Evolutionary conservation across 2,888 invertebrate species (phyloP).

Genomic region (Andrena dorsata): DNA sequence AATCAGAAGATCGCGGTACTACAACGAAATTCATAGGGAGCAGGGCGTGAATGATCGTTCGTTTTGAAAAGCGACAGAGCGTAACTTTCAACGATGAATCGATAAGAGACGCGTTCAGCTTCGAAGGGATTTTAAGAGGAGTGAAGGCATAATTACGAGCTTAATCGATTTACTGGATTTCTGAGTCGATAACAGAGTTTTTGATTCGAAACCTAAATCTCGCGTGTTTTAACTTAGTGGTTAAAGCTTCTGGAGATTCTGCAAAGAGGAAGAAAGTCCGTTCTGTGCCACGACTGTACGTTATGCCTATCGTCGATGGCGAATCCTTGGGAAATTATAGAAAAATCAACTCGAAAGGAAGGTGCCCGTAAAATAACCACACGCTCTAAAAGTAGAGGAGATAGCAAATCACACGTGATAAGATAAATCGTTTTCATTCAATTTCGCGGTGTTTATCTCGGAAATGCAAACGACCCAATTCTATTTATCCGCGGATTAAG

Average conservation of each 20-base stretch:
- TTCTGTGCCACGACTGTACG: neutral
- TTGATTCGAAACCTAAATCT: neutral
- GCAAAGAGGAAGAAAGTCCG: neutral
- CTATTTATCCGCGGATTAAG: conserved; percentile 29
- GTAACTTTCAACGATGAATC: conserved; percentile 1
- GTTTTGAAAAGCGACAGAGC: neutral
- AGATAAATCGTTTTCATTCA: conserved; percentile 1
- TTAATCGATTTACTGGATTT: too few relatives aligned
- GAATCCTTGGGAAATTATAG: too few relatives aligned
- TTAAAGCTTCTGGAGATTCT: too few relatives aligned
- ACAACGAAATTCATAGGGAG: neutral
- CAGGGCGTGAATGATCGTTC: neutral
- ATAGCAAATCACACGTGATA: neutral
- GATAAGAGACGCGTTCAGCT: neutral
- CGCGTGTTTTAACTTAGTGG: neutral
- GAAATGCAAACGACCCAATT: conserved; percentile 24
- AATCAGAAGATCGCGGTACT: neutral
- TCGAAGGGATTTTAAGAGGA: neutral
- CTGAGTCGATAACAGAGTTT: too few relatives aligned
- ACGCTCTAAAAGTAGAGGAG: neutral
- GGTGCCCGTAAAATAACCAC: too few relatives aligned
- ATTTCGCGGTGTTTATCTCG: conserved; percentile 5
- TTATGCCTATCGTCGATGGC: too few relatives aligned
- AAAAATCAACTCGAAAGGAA: too few relatives aligned
- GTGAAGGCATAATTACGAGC: neutral